Percentiles rank a stretch among this genome's conserved stretches.
These are phyloP conservation scores for Trogon surrucura DNA, from an alignment of 2,113 vertebrate species.

Conservation along the genomic window DNA sequence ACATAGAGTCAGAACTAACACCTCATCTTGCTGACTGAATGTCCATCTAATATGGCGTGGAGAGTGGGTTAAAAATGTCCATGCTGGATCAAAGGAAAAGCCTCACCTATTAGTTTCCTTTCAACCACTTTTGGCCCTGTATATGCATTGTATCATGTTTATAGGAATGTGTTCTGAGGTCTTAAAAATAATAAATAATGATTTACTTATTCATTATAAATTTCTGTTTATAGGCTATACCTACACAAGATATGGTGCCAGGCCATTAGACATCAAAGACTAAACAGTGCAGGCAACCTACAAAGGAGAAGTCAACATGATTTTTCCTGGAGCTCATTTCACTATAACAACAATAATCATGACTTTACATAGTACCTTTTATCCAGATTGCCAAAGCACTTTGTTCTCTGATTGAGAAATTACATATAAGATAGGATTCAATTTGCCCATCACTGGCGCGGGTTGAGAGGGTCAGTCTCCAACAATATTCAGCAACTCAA, in stretches of 20 bases:
- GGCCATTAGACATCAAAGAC: conserved; percentile 14
- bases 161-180: background rate
- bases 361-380: conserved; percentile 26
- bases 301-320: conserved; percentile 6
- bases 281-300: background rate
- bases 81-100: background rate
- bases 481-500: background rate
- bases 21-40: background rate
- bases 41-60: background rate
- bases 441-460: background rate
- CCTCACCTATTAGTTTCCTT: background rate
- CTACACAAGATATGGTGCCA: background rate
- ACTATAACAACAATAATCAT: background rate
- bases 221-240: conserved; percentile 7
- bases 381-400: conserved; percentile 10
- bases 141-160: background rate
- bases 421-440: background rate
- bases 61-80: background rate
- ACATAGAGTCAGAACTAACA: background rate
- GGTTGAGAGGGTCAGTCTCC: background rate
- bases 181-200: background rate
- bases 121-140: background rate
- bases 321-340: conserved; percentile 41
- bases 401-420: conserved; percentile 19
- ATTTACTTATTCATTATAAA: background rate